Conservation (phyloP, 2,797 vertebrate genomes). For the Tachyglossus aculeatus region DNA sequence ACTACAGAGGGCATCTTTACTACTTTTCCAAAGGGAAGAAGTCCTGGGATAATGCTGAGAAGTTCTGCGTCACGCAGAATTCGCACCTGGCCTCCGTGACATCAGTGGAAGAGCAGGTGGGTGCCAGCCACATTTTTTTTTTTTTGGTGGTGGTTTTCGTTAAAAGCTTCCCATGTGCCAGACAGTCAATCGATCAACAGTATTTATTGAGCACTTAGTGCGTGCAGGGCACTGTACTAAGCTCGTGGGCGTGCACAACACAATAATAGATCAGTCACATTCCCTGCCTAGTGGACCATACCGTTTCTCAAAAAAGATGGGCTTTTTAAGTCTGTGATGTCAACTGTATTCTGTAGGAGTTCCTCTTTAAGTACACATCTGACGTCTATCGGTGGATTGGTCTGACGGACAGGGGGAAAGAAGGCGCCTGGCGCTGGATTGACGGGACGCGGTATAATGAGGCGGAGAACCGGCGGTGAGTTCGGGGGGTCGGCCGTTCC, state of each 20-base stretch:
- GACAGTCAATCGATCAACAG: too few species aligned
- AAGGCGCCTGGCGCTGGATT: background rate
- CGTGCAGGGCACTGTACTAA: too few species aligned
- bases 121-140: too few species aligned
- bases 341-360: background rate
- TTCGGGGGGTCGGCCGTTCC: background rate
- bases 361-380: background rate
- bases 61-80: slow-evolving; percentile 30
- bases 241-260: too few species aligned
- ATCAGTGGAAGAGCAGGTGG: slow-evolving; percentile 51
- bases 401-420: background rate
- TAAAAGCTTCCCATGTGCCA: too few species aligned
- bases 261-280: too few species aligned
- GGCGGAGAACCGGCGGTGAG: background rate
- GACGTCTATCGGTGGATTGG: background rate
- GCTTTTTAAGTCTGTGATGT: too few species aligned
- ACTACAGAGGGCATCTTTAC: slow-evolving; percentile 5
- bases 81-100: slow-evolving; percentile 49
- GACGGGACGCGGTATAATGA: background rate
- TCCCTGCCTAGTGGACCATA: too few species aligned
- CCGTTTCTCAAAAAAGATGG: too few species aligned
- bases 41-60: slow-evolving; percentile 32
- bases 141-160: too few species aligned
- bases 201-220: too few species aligned
- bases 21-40: slow-evolving; percentile 36